Conservation (phyloP, 2,113 vertebrate species). For the Gavia stellata region DNA sequence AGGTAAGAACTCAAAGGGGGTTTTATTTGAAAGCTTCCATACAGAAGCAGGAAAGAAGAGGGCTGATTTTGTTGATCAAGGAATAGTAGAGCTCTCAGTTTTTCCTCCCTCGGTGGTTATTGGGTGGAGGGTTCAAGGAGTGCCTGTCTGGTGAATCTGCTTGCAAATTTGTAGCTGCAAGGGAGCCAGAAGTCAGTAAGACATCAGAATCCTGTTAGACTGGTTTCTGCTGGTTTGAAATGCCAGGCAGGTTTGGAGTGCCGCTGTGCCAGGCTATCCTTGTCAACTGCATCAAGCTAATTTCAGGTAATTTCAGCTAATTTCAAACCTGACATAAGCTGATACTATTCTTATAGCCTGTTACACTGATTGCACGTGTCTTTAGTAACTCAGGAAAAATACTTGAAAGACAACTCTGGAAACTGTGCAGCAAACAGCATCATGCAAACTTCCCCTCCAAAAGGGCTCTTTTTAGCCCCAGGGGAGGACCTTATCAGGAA, state of each 20-base stretch:
- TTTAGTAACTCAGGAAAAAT: background rate
- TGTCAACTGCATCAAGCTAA: background rate
- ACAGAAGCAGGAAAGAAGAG: background rate
- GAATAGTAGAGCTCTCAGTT: background rate
- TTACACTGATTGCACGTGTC: background rate
- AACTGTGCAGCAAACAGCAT: background rate
- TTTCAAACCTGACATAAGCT: background rate
- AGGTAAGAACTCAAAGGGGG: background rate
- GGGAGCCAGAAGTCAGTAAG: background rate
- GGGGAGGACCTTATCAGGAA: background rate
- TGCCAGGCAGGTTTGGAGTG: background rate
- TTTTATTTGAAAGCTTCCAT: background rate
- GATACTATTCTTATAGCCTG: background rate
- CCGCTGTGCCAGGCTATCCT: background rate
- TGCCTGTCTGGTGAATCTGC: background rate
- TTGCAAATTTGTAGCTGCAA: background rate
- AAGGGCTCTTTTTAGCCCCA: background rate
- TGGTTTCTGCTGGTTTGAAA: background rate
- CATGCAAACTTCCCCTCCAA: background rate
- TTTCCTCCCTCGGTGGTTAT: background rate
- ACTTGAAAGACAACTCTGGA: background rate
- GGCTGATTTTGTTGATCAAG: background rate
- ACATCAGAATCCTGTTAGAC: background rate
- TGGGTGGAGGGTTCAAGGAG: background rate
- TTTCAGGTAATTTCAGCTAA: slow-evolving; percentile 15